These are phyloP conservation scores for Sinocyclocheilus maitianheensis DNA, from an alignment of 2,113 vertebrate species.

Conservation along the genomic window DNA sequence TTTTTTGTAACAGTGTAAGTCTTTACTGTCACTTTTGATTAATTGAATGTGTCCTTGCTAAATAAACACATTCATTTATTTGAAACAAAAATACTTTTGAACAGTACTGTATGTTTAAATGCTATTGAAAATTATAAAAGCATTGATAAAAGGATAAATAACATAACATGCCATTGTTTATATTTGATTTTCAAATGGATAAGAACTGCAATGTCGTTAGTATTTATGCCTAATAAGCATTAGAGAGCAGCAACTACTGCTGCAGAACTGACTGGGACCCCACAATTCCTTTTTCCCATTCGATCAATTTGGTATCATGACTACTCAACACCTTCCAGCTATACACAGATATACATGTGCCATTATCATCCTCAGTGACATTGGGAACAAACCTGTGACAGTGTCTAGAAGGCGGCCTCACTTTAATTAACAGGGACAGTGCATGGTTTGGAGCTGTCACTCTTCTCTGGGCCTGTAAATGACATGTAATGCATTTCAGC, in stretches of 20 bases:
- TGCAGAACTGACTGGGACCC: conserved; percentile 9
- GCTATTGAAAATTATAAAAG: not conserved
- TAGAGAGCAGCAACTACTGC: not conserved
- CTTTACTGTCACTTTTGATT: not conserved
- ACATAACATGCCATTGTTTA: not conserved
- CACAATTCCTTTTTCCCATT: conserved; percentile 48
- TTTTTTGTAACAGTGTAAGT: not conserved
- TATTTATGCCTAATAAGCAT: not conserved
- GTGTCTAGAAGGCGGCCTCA: conserved; percentile 67
- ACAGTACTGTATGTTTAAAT: not conserved
- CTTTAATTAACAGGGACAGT: conserved; percentile 73
- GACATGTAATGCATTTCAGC: conserved; percentile 69
- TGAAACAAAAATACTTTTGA: not conserved
- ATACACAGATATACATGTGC: conserved; percentile 67
- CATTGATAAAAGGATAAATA: not conserved
- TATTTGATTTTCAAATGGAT: not conserved
- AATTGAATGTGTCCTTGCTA: not conserved
- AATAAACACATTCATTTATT: not conserved
- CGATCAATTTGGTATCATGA: conserved; percentile 48
- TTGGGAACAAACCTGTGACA: conserved; percentile 71
- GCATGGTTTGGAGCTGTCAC: conserved; percentile 69
- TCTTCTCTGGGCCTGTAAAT: conserved; percentile 62
- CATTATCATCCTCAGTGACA: conserved; percentile 69
- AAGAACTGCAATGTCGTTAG: not conserved
- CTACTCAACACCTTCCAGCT: conserved; percentile 64